Conservation (phyloP, 2,113 vertebrate genomes). For the Coreoperca whiteheadi region DNA sequence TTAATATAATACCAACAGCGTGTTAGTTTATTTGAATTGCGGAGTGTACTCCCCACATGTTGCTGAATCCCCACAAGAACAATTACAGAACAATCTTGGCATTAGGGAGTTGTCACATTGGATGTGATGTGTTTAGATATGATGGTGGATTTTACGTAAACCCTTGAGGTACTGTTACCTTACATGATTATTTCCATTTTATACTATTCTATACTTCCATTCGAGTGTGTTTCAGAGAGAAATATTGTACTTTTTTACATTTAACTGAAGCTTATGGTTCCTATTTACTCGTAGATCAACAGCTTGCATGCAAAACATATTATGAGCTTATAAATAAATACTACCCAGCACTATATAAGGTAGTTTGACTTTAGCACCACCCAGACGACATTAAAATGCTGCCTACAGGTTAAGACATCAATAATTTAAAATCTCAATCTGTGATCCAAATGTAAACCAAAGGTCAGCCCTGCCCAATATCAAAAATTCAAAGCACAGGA, state of each 20-base stretch:
- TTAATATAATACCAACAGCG: background rate
- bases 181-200: background rate
- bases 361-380: conserved; percentile 7
- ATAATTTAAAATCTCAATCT: conserved; percentile 64
- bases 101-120: background rate
- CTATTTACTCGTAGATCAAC: background rate
- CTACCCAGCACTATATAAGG: background rate
- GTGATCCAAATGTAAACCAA: conserved; percentile 67
- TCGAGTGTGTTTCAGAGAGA: background rate
- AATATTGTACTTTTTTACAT: background rate
- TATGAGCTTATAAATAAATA: background rate
- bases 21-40: background rate
- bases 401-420: conserved; percentile 49
- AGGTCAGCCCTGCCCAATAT: conserved; percentile 67
- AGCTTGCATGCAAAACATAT: background rate
- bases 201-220: background rate
- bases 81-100: background rate
- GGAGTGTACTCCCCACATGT: too few relatives aligned
- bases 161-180: background rate
- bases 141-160: background rate
- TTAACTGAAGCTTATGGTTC: background rate
- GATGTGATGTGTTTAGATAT: background rate
- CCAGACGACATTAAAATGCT: conserved; percentile 36
- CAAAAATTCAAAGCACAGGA: conserved; percentile 55
- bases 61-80: background rate